These are phyloP conservation scores for Gopherus evgoodei DNA, from an alignment of 2,113 vertebrate species.

Conservation along the genomic window DNA sequence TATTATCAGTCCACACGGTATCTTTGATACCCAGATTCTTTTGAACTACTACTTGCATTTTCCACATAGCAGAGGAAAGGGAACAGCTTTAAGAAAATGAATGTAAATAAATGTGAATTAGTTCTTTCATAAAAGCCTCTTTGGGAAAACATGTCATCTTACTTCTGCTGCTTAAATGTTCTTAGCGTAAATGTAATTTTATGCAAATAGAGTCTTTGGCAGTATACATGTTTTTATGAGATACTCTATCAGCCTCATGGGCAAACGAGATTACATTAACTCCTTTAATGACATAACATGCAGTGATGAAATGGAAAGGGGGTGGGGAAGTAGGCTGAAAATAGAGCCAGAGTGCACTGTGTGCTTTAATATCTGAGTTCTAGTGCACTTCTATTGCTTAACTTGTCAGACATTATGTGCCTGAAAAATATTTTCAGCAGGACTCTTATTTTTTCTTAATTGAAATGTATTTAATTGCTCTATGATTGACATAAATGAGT, in stretches of 20 bases:
- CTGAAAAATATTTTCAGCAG: not conserved
- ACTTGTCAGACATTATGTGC: not conserved
- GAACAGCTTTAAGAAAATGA: conserved; percentile 13
- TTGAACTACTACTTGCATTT: conserved; percentile 26
- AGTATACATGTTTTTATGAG: not conserved
- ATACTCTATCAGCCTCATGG: not conserved
- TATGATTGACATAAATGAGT: not conserved
- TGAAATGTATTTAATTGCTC: not conserved
- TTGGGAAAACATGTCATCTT: not conserved
- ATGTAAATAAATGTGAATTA: conserved; percentile 26
- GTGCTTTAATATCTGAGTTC: not conserved
- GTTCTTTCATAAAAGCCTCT: conserved; percentile 27
- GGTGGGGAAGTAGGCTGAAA: not conserved
- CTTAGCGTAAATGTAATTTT: not conserved
- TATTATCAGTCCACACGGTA: not conserved
- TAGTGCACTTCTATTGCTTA: fast-evolving
- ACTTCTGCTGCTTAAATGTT: not conserved
- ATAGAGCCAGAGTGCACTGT: not conserved
- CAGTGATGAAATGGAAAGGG: not conserved
- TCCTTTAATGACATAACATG: not conserved
- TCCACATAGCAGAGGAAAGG: not conserved
- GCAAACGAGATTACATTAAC: conserved; percentile 12
- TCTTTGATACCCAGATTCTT: conserved; percentile 31
- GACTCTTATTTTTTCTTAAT: not conserved
- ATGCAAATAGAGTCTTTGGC: not conserved